Conservation (phyloP, 2,113 vertebrate species). For the Tonatia bakeri region DNA sequence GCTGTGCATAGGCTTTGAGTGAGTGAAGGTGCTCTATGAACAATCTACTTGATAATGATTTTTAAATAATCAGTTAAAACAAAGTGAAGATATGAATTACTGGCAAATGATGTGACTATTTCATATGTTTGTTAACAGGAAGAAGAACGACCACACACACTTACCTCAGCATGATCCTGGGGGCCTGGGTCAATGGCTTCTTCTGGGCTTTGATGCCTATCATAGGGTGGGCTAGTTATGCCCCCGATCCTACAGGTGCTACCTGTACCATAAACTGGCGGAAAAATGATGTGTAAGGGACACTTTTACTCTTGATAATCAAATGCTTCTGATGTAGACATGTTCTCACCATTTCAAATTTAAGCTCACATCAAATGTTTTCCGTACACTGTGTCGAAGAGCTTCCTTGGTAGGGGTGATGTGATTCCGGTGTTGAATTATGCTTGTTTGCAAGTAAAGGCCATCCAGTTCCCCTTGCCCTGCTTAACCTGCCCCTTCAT, state of each 20-base stretch:
- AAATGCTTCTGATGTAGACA: not conserved
- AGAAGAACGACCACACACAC: slow-evolving; percentile 88
- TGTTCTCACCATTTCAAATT: not conserved
- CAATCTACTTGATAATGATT: not conserved
- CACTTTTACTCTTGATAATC: not conserved
- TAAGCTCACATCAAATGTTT: not conserved
- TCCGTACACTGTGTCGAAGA: not conserved
- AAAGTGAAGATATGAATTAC: not conserved
- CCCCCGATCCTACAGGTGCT: slow-evolving; percentile 95
- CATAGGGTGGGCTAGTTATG: slow-evolving; percentile 93
- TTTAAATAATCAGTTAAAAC: not conserved
- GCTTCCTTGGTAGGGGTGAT: not conserved
- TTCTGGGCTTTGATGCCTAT: slow-evolving; percentile 96
- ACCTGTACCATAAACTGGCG: slow-evolving; percentile 98
- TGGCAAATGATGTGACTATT: not conserved
- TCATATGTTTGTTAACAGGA: slow-evolving; percentile 79
- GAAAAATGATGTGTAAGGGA: slow-evolving; percentile 90
- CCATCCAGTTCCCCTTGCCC: not conserved
- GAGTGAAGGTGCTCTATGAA: not conserved
- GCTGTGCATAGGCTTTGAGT: not conserved
- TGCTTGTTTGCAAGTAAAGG: not conserved
- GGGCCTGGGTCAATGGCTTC: slow-evolving; percentile 94
- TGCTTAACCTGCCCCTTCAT: not conserved
- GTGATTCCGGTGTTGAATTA: not conserved
- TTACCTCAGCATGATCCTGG: slow-evolving; percentile 87